Conservation (phyloP, 2,888 invertebrate genomes). For the Drosophila histrio region DNA sequence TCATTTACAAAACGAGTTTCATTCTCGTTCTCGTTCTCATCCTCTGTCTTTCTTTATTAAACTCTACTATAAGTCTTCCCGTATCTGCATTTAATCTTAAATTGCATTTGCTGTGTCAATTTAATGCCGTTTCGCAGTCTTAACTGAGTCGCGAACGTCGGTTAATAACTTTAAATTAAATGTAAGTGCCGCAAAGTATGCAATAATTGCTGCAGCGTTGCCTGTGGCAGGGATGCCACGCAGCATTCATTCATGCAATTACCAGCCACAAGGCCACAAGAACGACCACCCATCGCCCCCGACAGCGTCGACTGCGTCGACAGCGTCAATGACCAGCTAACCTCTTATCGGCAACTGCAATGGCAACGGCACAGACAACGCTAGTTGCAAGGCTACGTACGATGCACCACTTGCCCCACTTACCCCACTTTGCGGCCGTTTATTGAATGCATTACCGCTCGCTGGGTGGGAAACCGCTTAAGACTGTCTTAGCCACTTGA, state of each 20-base stretch:
- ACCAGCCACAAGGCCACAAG: conserved; percentile 27
- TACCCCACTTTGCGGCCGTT: conserved; percentile 11
- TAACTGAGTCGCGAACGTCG: conserved; percentile 42
- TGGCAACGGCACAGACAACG: conserved; percentile 1
- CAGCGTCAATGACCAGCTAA: conserved; percentile 47
- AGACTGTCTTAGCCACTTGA: conserved; percentile 30
- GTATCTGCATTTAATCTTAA: conserved; percentile 27
- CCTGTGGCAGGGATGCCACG: conserved; percentile 36
- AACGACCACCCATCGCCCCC: neutral
- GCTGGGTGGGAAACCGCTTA: conserved; percentile 26
- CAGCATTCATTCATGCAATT: conserved; percentile 33
- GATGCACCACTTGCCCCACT: neutral
- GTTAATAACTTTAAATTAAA: conserved; percentile 73
- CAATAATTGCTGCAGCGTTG: conserved; percentile 63
- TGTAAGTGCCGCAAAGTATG: conserved; percentile 70
- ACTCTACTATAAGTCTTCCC: neutral
- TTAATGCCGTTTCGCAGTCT: conserved; percentile 20
- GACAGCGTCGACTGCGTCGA: too few species aligned
- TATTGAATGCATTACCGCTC: conserved; percentile 32
- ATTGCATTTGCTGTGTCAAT: conserved; percentile 35
- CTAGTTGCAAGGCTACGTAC: conserved; percentile 19
- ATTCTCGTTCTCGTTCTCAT: neutral
- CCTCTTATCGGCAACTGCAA: conserved; percentile 4
- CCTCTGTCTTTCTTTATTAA: neutral
- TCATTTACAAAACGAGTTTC: neutral